Conservation (phyloP, 2,888 invertebrate species). For the Homarus gammarus region DNA sequence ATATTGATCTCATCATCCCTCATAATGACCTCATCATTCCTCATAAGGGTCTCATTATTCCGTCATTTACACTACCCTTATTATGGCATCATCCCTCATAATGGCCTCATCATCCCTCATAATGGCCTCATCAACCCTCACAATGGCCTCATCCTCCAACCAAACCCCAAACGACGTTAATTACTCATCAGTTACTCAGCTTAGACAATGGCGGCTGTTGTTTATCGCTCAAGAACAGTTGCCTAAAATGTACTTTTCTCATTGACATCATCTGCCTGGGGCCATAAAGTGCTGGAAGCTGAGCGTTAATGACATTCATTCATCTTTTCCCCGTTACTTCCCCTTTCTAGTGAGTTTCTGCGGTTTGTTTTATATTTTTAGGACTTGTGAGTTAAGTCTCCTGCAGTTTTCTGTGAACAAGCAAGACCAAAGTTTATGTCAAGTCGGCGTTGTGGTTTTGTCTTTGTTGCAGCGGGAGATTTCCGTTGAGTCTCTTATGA, state of each 20-base stretch:
- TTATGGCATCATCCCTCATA: not conserved
- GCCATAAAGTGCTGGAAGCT: not conserved
- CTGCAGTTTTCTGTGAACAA: conserved; percentile 7
- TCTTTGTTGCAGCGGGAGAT: conserved; percentile 8
- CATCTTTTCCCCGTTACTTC: not conserved
- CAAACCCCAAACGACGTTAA: not conserved
- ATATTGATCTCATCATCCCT: not conserved
- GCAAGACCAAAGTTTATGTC: conserved; percentile 1
- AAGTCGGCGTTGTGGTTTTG: conserved; percentile 7
- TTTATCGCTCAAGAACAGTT: not conserved
- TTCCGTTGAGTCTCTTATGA: not conserved
- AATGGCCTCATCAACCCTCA: not conserved
- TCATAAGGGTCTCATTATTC: no score
- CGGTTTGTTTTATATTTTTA: not conserved
- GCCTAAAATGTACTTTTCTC: not conserved
- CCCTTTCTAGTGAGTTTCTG: not conserved
- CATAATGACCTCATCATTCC: not conserved
- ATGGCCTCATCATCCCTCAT: no score
- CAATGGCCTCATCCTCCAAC: not conserved
- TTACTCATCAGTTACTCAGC: not conserved
- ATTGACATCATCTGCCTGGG: not conserved
- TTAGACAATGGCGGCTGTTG: not conserved
- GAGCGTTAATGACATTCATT: not conserved
- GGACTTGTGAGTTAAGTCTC: conserved; percentile 12
- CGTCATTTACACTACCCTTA: no score